Evolutionary conservation across 2,113 vertebrate genomes (phyloP).

Genomic region (Xenopus laevis): DNA sequence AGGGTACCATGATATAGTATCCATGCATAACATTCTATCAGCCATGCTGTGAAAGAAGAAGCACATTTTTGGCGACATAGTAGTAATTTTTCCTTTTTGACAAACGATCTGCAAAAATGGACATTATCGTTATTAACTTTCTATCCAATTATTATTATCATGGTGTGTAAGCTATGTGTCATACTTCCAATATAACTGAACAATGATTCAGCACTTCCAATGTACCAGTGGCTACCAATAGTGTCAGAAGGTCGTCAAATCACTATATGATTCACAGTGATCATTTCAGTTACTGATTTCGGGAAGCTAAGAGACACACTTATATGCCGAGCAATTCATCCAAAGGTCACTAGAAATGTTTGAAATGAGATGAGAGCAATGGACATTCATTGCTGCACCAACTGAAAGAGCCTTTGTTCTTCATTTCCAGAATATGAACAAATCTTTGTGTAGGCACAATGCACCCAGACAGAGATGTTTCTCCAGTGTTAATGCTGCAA

Average conservation of each 20-base stretch:
- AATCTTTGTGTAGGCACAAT: slow-evolving; percentile 41
- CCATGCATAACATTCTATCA: no score
- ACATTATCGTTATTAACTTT: no score
- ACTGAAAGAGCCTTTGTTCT: slow-evolving; percentile 27
- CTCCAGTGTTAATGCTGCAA: slow-evolving; percentile 9
- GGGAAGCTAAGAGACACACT: slow-evolving; percentile 24
- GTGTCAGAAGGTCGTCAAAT: not conserved
- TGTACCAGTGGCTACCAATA: not conserved
- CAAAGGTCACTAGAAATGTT: slow-evolving; percentile 23
- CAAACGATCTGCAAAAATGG: no score
- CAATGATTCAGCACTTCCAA: not conserved
- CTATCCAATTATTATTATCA: no score
- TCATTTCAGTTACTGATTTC: slow-evolving; percentile 23
- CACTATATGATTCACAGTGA: slow-evolving; percentile 10
- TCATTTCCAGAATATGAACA: slow-evolving; percentile 15
- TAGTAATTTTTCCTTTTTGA: no score
- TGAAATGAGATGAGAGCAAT: slow-evolving; percentile 17
- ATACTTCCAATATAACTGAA: not conserved
- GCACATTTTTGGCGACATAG: no score
- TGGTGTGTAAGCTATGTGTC: no score
- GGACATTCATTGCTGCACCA: not conserved
- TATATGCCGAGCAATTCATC: slow-evolving; percentile 2
- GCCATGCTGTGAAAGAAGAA: no score
- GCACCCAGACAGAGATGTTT: slow-evolving; percentile 22
- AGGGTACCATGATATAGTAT: no score